These are phyloP conservation scores for Tonatia bakeri DNA, from an alignment of 2,113 vertebrate species.

Conservation along the genomic window DNA sequence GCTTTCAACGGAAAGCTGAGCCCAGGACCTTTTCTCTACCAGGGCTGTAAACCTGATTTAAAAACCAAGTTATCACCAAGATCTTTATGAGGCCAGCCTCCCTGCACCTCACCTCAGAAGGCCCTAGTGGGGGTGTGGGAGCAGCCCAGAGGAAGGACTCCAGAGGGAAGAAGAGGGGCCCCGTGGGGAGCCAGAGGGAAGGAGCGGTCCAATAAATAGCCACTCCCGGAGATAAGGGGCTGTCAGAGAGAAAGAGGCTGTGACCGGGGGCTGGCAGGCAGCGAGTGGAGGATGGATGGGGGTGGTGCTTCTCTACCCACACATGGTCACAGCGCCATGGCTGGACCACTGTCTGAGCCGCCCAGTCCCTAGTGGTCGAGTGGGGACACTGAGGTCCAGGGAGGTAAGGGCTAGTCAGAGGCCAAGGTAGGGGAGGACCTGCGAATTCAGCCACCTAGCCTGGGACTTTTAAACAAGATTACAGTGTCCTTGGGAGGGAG, in stretches of 20 bases:
- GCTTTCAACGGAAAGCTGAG: background rate
- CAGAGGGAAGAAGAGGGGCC: background rate
- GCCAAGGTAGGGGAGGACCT: background rate
- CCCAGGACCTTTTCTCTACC: slow-evolving; percentile 13
- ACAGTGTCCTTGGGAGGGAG: background rate
- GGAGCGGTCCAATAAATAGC: slow-evolving; percentile 39
- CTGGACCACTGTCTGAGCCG: background rate
- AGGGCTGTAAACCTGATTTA: slow-evolving; percentile 51
- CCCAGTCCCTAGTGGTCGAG: background rate
- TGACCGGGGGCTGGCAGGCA: too few relatives aligned
- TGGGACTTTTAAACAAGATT: background rate
- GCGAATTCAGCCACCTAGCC: background rate
- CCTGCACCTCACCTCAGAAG: slow-evolving; percentile 45
- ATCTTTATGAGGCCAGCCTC: slow-evolving; percentile 73
- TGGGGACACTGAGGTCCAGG: background rate
- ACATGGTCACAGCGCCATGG: accelerated
- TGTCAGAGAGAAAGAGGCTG: slow-evolving; percentile 35
- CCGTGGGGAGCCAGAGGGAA: background rate
- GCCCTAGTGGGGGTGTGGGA: slow-evolving; percentile 19
- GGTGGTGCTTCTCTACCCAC: background rate
- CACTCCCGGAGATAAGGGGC: slow-evolving; percentile 45
- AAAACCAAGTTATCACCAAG: slow-evolving; percentile 63
- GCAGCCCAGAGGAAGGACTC: slow-evolving; percentile 6
- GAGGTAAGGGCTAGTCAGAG: background rate
- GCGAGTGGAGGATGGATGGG: background rate